phyloP scores from a whole-genome alignment of 2,797 vertebrate species.

The Ptychadena robeensis region DNA sequence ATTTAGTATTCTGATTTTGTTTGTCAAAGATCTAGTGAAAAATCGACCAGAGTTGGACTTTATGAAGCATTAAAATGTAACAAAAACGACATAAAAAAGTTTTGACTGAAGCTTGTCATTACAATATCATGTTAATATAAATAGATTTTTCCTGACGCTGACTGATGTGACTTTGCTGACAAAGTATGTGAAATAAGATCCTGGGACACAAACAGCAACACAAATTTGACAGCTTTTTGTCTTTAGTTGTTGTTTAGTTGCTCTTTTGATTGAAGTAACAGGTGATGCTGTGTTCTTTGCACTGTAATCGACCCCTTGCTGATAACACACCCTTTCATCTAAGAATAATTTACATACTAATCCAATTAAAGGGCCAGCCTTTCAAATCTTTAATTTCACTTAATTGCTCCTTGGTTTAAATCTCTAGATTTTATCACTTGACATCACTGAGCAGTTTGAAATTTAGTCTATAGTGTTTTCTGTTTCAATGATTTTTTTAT shows the following conservation, averaged over 20 bases:
- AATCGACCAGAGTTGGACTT: no score
- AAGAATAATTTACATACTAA: conserved; percentile 34
- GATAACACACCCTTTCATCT: conserved; percentile 19
- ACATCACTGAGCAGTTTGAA: not conserved
- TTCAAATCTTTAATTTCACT: conserved; percentile 16
- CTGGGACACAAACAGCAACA: not conserved
- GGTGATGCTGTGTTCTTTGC: not conserved
- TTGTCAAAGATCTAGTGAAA: no score
- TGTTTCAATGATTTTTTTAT: no score
- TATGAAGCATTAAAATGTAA: no score
- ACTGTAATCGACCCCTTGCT: conserved; percentile 41
- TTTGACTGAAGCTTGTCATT: no score
- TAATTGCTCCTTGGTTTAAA: conserved; percentile 16
- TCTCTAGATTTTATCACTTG: not conserved
- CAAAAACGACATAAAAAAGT: no score
- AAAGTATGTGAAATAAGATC: no score
- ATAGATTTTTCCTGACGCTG: no score
- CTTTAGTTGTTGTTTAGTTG: not conserved
- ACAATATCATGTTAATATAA: no score
- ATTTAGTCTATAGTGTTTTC: not conserved
- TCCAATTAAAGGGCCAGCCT: conserved; percentile 13
- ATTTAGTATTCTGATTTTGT: no score
- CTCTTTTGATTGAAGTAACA: not conserved
- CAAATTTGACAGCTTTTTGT: not conserved
- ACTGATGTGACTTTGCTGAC: no score